Base-by-base conservation (phyloP, 2,797 vertebrate species). In the Alosa sapidissima region DNA sequence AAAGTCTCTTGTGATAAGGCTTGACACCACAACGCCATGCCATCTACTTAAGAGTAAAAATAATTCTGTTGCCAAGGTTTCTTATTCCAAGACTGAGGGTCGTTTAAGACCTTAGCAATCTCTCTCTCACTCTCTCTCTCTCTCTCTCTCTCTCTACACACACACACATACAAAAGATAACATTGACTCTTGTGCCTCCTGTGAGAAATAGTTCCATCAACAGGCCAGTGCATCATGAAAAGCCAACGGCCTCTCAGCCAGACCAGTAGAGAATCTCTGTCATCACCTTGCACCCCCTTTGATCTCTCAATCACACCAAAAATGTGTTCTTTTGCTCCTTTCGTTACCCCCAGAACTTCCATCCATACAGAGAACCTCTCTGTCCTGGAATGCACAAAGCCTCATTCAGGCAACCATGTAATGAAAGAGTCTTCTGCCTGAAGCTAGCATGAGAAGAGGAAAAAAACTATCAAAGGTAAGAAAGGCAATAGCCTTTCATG, bases 291-390 rank as follows among this genome's bases (percentile, higher is more conserved):
- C 60, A 81, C 86, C 83, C 83, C 81, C 90, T 94, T 93, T 94
- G 92, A 94, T 94, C 91, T 93, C 86, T 87, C 89, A 88, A 89
- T 92, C 91, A 91, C 89, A 88, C 86, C 87, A 88, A 86, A 81
- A 90, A 87, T 84, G 81, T 84, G 45, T 91, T 88, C 83, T 72
- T 82, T 55, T 55, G 47, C 75, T 72, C 16, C 83, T 54, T 84
- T 86, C 75, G 82, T 91, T 68, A 89, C 87, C 88, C 87, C 89
- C 85, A 91, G 89, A 78, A 91, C 86, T 90, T 90, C 85, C 85
- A 88, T 84, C 72, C 81, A 88, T 72, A 75, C 82, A 86, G 86
- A 85, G 84, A 82, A 81, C 82, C 86, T 48, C 82, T 87, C 81
- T 89, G 88, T 86, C 86, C 82, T 87, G 82, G 89, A 89, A 90